Base-by-base conservation (phyloP, 2,797 vertebrate genomes). In the Scomberomorus guttatus region DNA sequence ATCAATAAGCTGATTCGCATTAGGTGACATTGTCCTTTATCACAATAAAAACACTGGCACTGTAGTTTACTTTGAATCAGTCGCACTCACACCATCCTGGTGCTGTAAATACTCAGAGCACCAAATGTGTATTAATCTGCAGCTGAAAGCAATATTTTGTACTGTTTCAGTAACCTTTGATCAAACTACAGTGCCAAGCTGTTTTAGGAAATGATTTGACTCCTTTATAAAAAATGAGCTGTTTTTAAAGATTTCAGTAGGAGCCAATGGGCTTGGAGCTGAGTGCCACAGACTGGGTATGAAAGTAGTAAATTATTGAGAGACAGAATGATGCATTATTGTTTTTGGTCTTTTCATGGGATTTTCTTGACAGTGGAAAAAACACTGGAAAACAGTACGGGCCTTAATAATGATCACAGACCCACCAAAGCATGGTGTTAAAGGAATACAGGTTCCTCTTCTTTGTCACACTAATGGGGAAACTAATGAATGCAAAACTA, bases 311-410 rank as follows among this genome's bases (percentile, higher is more conserved):
- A 18, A 22, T 29, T 55, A 60, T 37, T 59, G 52, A 32, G 37
- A 32, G 6, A 7, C 44, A 17, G 58, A 68, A 76, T 63, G 25
- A 54, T 54, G 12, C 52, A 55, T 50, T 59, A 37, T 59, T 61
- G 42, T 6, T 61, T 66, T 72, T 25, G 52, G 12, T n/a, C 18
- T 66, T 42, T 42, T 42, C 39, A 42, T 14, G 13, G 39, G 22
- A 57, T 63, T 68, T 68, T 54, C 10, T 57, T 54, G 27, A 54
- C 15, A 63, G 50, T 25, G 18, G 42, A 20, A 50, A 60, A 56
- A 34, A 81, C 52, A 48, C 37, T 72, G 56, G 72, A 58, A 55
- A 52, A 29, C 44, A 71, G 46, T 24, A 51, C 24, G 24, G 1
- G 5, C 54, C 13, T 32, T 48, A 32, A 62, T 61, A 66, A 54